Evolutionary conservation across 2,888 invertebrate species (phyloP), one percentile per base, ranked within the genome.

Genomic region (Luperina testacea): DNA sequence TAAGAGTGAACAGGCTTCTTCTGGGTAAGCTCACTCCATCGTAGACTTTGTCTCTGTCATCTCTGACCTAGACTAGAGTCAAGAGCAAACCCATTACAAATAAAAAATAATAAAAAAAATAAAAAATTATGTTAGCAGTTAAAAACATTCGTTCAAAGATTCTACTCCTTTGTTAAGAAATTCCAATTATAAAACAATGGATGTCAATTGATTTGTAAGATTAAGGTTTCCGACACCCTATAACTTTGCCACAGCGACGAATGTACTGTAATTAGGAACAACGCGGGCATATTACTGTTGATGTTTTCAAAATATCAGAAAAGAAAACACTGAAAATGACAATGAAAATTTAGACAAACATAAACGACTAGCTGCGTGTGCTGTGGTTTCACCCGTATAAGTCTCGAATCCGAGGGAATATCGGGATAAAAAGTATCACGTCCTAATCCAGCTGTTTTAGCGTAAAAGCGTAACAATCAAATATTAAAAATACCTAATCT

Each of bases 211-310:
- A 80, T 83, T 83, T 82, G 70, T 75, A 77, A 79, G 75, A 85
- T 75, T 85, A 79, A 51, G 84, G 84, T 79, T 88, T 79, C 81
- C 24, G 85, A 85, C 57, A 68, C 51, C 88, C 45, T 79, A 80
- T 71, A 88, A 87, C 70, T 82, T 80, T 59, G 6, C 48, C 24
- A 73, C 27, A 13, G 24, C 11, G 24, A 45, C 48, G 13, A 67
- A 38, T 63, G 32, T 53, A 53, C 42, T 27, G 24, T 67, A 38
- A 68, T 67, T n/a, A 53, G 8, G 32, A 38, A 70, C 71, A 69
- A 78, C 11, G 17, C 32, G 24, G 13, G 15, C n/a, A 57, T 69
- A 68, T 68, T 61, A 63, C 15, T 76, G 2, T 64, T 63, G 27
- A 27, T 24, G 13, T 32, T 65, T 53, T 24, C 5, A 69, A 69